Conservation (phyloP, 2,888 invertebrate genomes). For the Spisula solida region DNA sequence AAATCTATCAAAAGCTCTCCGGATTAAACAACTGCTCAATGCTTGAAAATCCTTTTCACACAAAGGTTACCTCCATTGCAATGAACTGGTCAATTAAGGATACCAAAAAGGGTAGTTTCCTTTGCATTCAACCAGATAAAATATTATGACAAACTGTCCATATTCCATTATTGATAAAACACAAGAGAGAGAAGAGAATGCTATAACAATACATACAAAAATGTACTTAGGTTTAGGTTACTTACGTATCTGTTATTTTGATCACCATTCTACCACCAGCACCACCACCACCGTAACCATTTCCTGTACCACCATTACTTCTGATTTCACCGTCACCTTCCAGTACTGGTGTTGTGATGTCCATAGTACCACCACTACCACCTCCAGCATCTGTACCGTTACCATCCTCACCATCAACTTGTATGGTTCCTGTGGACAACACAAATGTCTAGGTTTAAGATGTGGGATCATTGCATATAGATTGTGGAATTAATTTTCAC, state of each 20-base stretch:
- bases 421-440: slow-evolving; percentile 71
- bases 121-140: too few species aligned
- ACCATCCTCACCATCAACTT: slow-evolving; percentile 74
- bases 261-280: slow-evolving; percentile 78
- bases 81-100: too few species aligned
- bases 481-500: too few species aligned
- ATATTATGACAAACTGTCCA: too few species aligned
- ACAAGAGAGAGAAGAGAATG: not conserved
- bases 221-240: not conserved
- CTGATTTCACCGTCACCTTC: slow-evolving; percentile 72
- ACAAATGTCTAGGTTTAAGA: not conserved
- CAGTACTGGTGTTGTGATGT: slow-evolving; percentile 63
- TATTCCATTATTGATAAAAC: too few species aligned
- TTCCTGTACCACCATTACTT: slow-evolving; percentile 75
- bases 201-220: not conserved
- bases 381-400: slow-evolving; percentile 74
- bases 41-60: too few species aligned
- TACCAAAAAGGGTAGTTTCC: too few species aligned
- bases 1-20: too few species aligned
- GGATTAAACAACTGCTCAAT: too few species aligned
- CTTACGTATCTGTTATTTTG: slow-evolving; percentile 63
- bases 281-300: slow-evolving; percentile 75
- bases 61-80: too few species aligned
- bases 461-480: too few species aligned
- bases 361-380: slow-evolving; percentile 78